phyloP scores from a whole-genome alignment of 1,140 invertebrate genomes.

The Ceratitis capitata region DNA sequence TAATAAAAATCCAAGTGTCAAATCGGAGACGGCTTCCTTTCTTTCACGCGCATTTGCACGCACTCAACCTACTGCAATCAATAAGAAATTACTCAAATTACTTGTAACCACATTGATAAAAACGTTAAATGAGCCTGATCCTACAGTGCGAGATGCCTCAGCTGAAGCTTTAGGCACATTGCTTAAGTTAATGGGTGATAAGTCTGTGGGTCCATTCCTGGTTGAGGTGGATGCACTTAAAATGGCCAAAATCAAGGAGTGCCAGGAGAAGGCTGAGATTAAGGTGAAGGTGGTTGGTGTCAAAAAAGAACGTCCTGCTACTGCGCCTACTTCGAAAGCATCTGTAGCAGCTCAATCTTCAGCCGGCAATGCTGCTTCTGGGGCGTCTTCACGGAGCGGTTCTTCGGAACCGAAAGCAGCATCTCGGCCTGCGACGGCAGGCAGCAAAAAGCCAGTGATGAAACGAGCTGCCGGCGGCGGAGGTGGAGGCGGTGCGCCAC shows the following conservation, averaged over 20 bases:
- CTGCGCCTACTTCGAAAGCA: conserved; percentile 64
- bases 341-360: conserved; percentile 58
- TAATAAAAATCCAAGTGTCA: conserved; percentile 96
- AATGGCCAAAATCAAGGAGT: conserved; percentile 96
- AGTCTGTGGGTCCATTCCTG: conserved; percentile 85
- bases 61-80: conserved; percentile 82
- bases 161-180: conserved; percentile 93
- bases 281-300: conserved; percentile 73
- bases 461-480: conserved; percentile 46
- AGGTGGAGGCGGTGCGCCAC: conserved; percentile 38
- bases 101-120: conserved; percentile 84
- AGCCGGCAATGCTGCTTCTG: conserved; percentile 48
- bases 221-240: conserved; percentile 90
- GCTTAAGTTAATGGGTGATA: conserved; percentile 94
- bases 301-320: conserved; percentile 72
- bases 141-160: conserved; percentile 82
- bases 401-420: conserved; percentile 69
- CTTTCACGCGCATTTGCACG: conserved; percentile 83
- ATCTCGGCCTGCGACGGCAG: conserved; percentile 68
- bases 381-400: conserved; percentile 67
- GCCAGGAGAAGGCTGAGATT: conserved; percentile 90
- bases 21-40: conserved; percentile 91
- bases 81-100: conserved; percentile 92
- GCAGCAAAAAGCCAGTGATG: conserved; percentile 53
- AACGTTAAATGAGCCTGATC: conserved; percentile 83